Conservation (phyloP, 2,113 vertebrate genomes). For the Toxostoma redivivum region DNA sequence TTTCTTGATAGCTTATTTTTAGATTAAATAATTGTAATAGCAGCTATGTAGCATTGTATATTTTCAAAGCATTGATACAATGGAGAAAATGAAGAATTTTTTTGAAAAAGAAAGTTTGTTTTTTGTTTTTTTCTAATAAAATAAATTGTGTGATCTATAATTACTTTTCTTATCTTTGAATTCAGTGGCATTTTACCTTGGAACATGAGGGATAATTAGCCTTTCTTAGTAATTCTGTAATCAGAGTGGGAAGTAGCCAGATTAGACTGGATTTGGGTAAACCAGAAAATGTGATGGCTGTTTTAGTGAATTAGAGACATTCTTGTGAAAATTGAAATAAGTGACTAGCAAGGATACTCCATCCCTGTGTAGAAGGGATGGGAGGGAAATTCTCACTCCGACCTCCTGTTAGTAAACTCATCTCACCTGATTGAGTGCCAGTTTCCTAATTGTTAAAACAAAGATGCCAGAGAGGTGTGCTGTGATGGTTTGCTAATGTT, state of each 20-base stretch:
- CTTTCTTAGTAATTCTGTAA: neutral
- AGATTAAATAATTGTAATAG: neutral
- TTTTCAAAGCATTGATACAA: neutral
- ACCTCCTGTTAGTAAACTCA: neutral
- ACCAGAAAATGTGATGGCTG: neutral
- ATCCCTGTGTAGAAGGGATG: neutral
- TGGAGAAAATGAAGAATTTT: neutral
- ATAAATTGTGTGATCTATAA: neutral
- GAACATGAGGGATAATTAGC: neutral
- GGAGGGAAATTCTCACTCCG: neutral
- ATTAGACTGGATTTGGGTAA: neutral
- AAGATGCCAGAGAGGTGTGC: neutral
- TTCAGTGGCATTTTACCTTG: neutral
- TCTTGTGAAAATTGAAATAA: neutral
- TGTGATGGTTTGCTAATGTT: neutral
- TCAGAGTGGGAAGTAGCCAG: neutral
- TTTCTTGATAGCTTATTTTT: neutral
- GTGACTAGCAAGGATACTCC: accelerated
- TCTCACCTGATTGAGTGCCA: neutral
- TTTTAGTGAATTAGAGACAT: neutral
- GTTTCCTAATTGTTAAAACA: neutral
- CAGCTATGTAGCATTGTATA: neutral
- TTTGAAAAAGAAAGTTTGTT: neutral
- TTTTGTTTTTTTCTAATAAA: neutral
- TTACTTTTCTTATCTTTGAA: neutral